Evolutionary conservation across 2,797 vertebrate genomes (phyloP), one percentile per base, ranked within the genome.

Genomic region (Eulemur albifrons): DNA sequence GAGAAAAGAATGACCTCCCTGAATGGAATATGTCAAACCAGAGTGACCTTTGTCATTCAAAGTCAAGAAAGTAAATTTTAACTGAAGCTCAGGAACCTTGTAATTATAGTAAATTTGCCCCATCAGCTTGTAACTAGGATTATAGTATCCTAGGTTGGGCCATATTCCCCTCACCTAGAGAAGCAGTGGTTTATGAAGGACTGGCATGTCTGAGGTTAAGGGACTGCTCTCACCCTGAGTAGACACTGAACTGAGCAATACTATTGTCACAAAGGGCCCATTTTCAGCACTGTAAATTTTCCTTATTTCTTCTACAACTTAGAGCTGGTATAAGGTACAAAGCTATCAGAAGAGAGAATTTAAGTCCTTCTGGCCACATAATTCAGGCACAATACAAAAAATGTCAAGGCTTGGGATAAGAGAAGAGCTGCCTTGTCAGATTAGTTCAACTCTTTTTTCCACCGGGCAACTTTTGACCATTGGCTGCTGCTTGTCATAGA

Each of bases 231-330:
- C 54, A 38, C 48, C 54, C 48, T 45, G 65, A 82, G 15, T 5
- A 57, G 48, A 81, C 57, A 57, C 50, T 2, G 12, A 89, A 45
- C 54, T 40, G 30, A 79, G 27, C 50, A 77, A 48, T n/a, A 14
- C 43, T 6, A 27, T 59, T 45, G 54, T 91, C 93, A 94, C 93
- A 80, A 84, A 90, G 70, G 72, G 45, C 23, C 76, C 45, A 38
- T 92, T 92, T 86, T 69, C n/a, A 76, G 84, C 45, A 40, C 59
- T 52, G 57, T 92, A 77, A 93, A 84, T 43, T 70, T 63, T 65
- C 89, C 65, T 84, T 73, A 79, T 93, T 97, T 94, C 67, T 80
- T 90, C 73, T 52, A 35, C 25, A 45, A 43, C 35, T 84, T 61
- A 77, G 75, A 86, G 65, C 61, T 59, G 48, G n/a, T 63, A 1